Conservation (phyloP, 1,140 invertebrate genomes). For the Brachionus angularis region DNA sequence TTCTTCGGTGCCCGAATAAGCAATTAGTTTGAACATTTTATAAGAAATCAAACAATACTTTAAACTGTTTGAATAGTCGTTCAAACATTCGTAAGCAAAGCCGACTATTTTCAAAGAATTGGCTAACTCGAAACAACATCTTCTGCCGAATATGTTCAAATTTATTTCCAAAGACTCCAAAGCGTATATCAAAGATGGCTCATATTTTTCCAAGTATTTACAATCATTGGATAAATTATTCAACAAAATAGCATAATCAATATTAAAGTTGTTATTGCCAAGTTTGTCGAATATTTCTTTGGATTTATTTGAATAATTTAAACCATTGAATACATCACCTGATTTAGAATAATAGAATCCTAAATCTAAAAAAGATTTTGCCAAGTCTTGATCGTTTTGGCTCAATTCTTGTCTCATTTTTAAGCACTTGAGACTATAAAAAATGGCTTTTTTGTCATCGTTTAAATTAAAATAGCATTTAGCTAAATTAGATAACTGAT, state of each 20-base stretch:
- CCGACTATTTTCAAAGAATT: neutral
- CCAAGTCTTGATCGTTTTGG: neutral
- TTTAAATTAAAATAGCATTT: slow-evolving; percentile 16
- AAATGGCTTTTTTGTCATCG: neutral
- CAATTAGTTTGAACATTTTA: neutral
- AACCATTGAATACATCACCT: neutral
- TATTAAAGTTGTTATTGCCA: neutral
- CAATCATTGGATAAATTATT: slow-evolving; percentile 16
- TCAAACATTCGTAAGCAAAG: neutral
- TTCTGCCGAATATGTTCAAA: neutral
- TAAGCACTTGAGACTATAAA: slow-evolving; percentile 3
- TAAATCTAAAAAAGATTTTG: neutral
- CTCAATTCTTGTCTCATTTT: slow-evolving; percentile 34
- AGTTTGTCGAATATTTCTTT: neutral
- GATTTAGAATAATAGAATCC: neutral
- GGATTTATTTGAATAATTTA: neutral
- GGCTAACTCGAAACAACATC: neutral
- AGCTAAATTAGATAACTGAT: neutral
- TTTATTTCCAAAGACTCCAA: neutral
- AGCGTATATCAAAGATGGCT: neutral
- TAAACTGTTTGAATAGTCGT: slow-evolving; percentile 27
- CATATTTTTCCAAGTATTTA: neutral
- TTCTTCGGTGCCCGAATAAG: neutral
- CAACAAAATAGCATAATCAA: slow-evolving; percentile 2
- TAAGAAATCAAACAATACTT: neutral